These are phyloP conservation scores for Aphidoletes aphidimyza DNA, from an alignment of 2,888 invertebrate genomes.

Conservation along the genomic window DNA sequence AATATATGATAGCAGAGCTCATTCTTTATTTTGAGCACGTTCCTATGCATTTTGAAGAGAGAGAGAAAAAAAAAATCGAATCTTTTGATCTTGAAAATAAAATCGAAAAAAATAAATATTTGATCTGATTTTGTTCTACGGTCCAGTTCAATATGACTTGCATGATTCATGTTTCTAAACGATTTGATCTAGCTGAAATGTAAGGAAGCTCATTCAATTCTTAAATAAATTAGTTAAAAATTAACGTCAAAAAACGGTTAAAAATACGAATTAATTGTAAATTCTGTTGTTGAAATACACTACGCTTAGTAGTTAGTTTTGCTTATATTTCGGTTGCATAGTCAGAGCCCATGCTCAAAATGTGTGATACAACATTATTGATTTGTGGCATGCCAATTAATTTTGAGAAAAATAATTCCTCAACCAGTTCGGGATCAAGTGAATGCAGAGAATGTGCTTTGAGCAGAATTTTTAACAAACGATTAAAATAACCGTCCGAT, in stretches of 20 bases:
- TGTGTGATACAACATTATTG: constrained; percentile 93
- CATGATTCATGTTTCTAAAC: too few species aligned
- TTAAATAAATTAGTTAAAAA: too few species aligned
- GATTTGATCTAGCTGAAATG: too few species aligned
- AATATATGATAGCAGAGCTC: too few species aligned
- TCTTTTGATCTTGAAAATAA: too few species aligned
- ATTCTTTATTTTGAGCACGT: too few species aligned
- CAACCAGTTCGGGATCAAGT: constrained; percentile 80
- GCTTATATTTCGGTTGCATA: constrained; percentile 11
- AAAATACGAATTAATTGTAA: not conserved
- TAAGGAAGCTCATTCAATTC: too few species aligned
- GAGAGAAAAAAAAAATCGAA: too few species aligned
- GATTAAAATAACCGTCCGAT: constrained; percentile 62
- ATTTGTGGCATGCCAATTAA: constrained; percentile 93
- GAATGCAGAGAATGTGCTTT: constrained; percentile 78
- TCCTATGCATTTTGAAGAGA: too few species aligned
- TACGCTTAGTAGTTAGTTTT: not conserved
- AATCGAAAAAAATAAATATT: too few species aligned
- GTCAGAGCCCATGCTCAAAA: constrained; percentile 71
- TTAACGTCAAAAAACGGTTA: not conserved
- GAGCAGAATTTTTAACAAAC: constrained; percentile 68
- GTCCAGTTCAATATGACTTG: too few species aligned
- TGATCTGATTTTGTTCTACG: too few species aligned
- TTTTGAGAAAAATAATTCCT: constrained; percentile 92
- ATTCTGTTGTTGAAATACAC: not conserved